Base-by-base conservation (phyloP, 2,888 invertebrate species). In the Andrena flavipes region DNA sequence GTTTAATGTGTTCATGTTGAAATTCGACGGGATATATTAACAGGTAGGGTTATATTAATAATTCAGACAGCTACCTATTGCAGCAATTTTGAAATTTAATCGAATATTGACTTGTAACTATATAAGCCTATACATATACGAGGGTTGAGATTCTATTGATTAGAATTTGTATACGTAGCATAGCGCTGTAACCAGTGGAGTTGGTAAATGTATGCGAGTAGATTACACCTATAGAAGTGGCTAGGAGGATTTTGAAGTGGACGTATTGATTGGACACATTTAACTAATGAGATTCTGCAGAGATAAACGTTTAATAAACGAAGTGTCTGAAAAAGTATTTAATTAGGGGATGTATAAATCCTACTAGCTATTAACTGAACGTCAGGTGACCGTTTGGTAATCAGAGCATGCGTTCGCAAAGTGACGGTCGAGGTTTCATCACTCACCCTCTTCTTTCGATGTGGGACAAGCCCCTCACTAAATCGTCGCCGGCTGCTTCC, bases 401-500 rank as follows among this genome's bases (percentile, higher is more conserved):
- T 29, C 51, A 7, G 20, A 30, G 33, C 23, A 10, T 56, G 8
- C 54, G 33, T 33, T n/a, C 48, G 6, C 13, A 7, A 51, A 35
- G 35, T 42, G 54, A 26, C 65, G 13, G 26, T 35, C 13, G 35
- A 26, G 23, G 68, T 62, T 63, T 68, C 68, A n/a, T 76, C 51
- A 23, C 63, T 71, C 72, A 59, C 3, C 29, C 3, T 29, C 16
- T 23, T 35, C 13, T 72, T 62, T 48, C 70, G 56, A 10, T 13
- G 8, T 23, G 42, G 26, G 59, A 33, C 72, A 42, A 73, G 42
- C 60, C 20, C 33, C 51, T 26, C 51, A 51, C 51, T 79, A 73
- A 82, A 79, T 71, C 79, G 74, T 79, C 54, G 60, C 48, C 13
- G 74, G 20, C 33, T 62, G 70, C 23, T 64, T 73, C 10, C 59